These are phyloP conservation scores for Pristionchus japonicus DNA, from an alignment of 2,888 invertebrate species.

Conservation along the genomic window DNA sequence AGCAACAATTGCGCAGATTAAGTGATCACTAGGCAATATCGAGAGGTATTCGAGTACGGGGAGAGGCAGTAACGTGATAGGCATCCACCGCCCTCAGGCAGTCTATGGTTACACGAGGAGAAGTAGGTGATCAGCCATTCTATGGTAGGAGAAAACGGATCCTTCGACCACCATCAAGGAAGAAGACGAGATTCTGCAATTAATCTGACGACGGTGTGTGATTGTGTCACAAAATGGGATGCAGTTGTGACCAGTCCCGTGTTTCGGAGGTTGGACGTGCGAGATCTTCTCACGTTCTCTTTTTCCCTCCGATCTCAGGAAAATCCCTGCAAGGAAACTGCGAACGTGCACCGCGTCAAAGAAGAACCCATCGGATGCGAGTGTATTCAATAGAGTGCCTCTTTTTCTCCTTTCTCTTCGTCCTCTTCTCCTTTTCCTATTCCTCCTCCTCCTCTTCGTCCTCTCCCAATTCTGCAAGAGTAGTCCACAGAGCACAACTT, in stretches of 20 bases:
- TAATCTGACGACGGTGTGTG: not conserved
- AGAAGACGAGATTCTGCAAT: not conserved
- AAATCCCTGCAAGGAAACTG: constrained; percentile 22
- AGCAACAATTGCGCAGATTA: not conserved
- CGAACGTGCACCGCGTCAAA: not conserved
- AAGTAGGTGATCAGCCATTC: not conserved
- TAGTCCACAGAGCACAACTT: not conserved
- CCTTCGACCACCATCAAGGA: not conserved
- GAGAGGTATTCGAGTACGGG: not conserved
- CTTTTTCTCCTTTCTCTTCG: not conserved
- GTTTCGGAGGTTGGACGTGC: not conserved
- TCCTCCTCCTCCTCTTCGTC: not conserved
- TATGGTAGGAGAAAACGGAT: not conserved
- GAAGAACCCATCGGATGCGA: constrained; percentile 14
- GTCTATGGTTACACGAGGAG: not conserved
- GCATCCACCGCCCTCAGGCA: not conserved
- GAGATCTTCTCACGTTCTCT: not conserved
- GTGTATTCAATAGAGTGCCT: constrained; percentile 34
- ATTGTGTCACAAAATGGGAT: not conserved
- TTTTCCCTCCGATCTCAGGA: not conserved
- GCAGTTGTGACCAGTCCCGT: not conserved
- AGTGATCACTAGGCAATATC: not conserved
- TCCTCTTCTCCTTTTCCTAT: not conserved
- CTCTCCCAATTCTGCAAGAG: constrained; percentile 30
- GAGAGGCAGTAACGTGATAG: not conserved